Evolutionary conservation across 2,113 vertebrate genomes (phyloP).

Genomic region (Cavia porcellus): DNA sequence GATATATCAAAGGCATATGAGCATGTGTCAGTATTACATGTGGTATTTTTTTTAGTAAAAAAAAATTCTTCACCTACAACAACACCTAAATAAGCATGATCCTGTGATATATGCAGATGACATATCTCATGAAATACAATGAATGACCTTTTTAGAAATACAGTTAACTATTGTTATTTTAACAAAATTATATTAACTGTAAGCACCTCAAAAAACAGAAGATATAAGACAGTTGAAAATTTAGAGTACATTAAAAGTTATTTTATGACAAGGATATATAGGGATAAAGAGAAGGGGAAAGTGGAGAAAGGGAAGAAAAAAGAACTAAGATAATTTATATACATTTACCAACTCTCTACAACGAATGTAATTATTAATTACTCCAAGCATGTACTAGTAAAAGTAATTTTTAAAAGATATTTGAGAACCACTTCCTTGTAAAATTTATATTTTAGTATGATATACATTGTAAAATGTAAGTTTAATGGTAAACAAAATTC

Average conservation of each 20-base stretch:
- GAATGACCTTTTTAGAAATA: conserved; percentile 17
- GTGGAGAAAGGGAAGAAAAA: not conserved
- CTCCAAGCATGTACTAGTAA: not conserved
- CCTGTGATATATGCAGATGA: not conserved
- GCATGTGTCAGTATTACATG: not conserved
- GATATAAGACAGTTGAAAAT: conserved; percentile 2
- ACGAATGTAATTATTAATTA: not conserved
- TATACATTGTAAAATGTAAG: conserved; percentile 41
- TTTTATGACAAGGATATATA: not conserved
- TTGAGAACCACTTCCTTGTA: not conserved
- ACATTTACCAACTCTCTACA: not conserved
- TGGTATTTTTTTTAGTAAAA: not conserved
- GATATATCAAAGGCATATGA: not conserved
- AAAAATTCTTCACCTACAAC: not conserved
- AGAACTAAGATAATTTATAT: not conserved
- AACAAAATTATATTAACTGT: conserved; percentile 41
- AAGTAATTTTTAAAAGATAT: conserved; percentile 3
- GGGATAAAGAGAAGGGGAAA: not conserved
- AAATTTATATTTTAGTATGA: not conserved
- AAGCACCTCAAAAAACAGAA: conserved; percentile 42
- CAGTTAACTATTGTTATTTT: not conserved
- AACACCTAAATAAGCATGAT: not conserved
- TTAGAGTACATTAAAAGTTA: conserved; percentile 5
- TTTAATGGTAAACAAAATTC: conserved; percentile 1
- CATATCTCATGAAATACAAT: conserved; percentile 7